Evolutionary conservation across 1,140 invertebrate genomes (phyloP).

Genomic region (Nephila pilipes): DNA sequence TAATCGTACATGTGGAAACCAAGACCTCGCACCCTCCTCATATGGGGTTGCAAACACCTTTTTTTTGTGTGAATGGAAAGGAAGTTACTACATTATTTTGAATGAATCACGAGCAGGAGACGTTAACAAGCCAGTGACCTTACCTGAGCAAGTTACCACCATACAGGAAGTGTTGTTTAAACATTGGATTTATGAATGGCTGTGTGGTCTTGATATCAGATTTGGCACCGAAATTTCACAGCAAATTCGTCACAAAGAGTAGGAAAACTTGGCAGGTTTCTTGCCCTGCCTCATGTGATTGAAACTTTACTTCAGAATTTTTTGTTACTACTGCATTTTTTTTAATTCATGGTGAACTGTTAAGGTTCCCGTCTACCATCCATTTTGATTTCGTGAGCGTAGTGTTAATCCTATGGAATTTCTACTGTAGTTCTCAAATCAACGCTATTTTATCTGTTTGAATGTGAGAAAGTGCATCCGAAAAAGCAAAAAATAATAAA

Average conservation of each 20-base stretch:
- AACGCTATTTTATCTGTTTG: too few species aligned
- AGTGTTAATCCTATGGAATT: too few species aligned
- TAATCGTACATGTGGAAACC: background rate
- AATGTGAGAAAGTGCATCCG: too few species aligned
- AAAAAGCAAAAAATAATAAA: too few species aligned
- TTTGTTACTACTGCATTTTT: too few species aligned
- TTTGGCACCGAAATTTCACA: background rate
- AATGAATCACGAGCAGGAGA: background rate
- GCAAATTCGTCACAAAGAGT: background rate
- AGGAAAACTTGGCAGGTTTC: background rate
- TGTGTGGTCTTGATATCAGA: constrained; percentile 23
- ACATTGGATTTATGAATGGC: constrained; percentile 35
- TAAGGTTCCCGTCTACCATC: too few species aligned
- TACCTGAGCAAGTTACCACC: constrained; percentile 3
- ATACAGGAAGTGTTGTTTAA: constrained; percentile 27
- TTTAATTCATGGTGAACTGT: too few species aligned
- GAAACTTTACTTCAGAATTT: too few species aligned
- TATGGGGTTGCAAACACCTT: background rate
- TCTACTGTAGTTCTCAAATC: too few species aligned
- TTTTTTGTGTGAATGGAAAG: constrained; percentile 27
- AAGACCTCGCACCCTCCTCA: background rate
- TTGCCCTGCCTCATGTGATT: too few species aligned
- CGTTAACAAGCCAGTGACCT: constrained; percentile 8
- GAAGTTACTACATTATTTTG: constrained; percentile 4
- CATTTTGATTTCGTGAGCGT: too few species aligned